A percentile compares a stretch with the other conserved stretches of the same genome.
phyloP scores from a whole-genome alignment of 2,113 vertebrate genomes.

The Amazona vittata region DNA sequence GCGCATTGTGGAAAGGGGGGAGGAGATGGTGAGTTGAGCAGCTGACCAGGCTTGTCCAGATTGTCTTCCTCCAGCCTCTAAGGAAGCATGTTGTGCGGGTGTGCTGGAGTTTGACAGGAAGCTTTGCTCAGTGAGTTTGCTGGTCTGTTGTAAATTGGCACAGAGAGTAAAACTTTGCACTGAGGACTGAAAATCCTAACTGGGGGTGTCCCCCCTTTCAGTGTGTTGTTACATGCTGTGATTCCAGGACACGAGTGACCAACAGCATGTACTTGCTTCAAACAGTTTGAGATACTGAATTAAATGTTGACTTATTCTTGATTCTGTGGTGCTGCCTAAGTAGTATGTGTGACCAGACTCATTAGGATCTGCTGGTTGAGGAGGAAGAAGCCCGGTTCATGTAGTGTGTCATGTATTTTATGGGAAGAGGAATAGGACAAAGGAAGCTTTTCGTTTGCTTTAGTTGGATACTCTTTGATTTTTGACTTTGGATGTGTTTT shows the following conservation, averaged over 20 bases:
- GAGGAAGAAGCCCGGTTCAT: neutral
- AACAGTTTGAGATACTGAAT: neutral
- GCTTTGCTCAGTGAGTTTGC: neutral
- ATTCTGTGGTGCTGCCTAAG: neutral
- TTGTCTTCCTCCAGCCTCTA: neutral
- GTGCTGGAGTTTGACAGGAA: slow-evolving; percentile 32
- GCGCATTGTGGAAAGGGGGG: neutral
- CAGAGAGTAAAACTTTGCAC: neutral
- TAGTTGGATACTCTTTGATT: neutral
- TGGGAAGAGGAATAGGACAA: neutral
- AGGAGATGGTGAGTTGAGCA: neutral
- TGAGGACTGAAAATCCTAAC: neutral
- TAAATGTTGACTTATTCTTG: neutral
- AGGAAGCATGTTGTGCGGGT: neutral
- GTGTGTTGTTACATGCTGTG: neutral
- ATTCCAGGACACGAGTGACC: neutral
- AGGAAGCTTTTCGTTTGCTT: neutral
- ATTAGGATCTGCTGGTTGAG: neutral
- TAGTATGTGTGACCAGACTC: neutral
- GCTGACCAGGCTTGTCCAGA: neutral
- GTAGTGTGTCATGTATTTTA: neutral
- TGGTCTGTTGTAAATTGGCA: neutral
- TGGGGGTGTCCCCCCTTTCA: rapidly evolving
- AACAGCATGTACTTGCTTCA: rapidly evolving
- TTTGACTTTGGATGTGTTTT: neutral